Conservation (phyloP, 2,888 invertebrate species). For the Agrochola lota region DNA sequence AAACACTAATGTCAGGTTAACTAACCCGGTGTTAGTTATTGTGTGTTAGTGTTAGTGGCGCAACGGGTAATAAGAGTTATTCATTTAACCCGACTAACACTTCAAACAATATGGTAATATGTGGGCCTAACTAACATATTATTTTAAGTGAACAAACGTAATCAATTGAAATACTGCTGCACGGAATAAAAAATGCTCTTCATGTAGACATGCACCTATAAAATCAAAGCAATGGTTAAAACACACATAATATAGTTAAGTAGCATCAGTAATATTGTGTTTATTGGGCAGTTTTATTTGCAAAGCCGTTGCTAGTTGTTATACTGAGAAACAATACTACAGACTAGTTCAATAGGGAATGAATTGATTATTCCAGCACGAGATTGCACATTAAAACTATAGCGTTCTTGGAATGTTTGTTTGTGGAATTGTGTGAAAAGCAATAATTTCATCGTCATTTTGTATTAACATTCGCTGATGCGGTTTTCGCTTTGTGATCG, state of each 20-base stretch:
- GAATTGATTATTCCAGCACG: not conserved
- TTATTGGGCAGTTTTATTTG: not conserved
- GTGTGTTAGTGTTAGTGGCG: too few relatives aligned
- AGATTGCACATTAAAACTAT: not conserved
- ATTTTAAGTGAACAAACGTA: not conserved
- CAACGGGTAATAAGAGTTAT: too few relatives aligned
- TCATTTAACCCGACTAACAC: too few relatives aligned
- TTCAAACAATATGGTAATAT: too few relatives aligned
- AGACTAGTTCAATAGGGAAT: not conserved
- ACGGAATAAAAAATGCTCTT: not conserved
- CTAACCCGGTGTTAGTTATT: too few relatives aligned
- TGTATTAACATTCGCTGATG: conserved; percentile 34
- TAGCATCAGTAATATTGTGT: not conserved
- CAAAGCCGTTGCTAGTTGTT: conserved; percentile 5
- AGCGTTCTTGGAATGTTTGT: conserved; percentile 3
- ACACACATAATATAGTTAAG: not conserved
- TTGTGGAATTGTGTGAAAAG: not conserved
- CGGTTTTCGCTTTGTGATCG: conserved; percentile 30
- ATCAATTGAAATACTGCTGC: not conserved
- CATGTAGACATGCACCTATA: conserved; percentile 1
- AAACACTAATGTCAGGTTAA: too few relatives aligned
- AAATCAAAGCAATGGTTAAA: conserved; percentile 22
- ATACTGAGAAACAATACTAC: not conserved
- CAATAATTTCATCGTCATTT: not conserved
- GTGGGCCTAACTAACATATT: not conserved